Percentiles rank a stretch among this genome's conserved stretches.
Evolutionary conservation across 23 tunicate genomes (phyloP).

Genomic region (Halocynthia roretzi): DNA sequence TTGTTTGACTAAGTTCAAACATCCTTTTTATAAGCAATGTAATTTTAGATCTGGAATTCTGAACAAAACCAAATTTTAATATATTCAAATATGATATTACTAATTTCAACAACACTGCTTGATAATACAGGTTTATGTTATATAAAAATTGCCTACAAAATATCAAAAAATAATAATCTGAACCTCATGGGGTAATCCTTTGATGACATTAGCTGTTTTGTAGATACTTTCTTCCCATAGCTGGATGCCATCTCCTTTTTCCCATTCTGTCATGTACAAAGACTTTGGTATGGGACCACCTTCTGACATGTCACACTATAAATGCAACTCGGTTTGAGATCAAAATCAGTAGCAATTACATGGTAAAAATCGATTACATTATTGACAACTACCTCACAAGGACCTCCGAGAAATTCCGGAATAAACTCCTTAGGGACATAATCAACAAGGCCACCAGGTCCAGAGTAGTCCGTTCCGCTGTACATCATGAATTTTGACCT

Average conservation of each 20-base stretch:
- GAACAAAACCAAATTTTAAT: too few species aligned
- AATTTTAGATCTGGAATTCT: too few species aligned
- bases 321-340: not conserved
- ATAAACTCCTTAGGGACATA: conserved; percentile 63
- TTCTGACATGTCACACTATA: conserved; percentile 55
- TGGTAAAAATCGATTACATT: not conserved
- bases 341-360: not conserved
- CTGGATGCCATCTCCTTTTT: conserved; percentile 48
- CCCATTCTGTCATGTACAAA: conserved; percentile 75
- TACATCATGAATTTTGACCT: conserved; percentile 93
- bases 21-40: too few species aligned
- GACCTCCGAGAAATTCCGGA: conserved; percentile 89
- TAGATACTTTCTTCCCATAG: conserved; percentile 69
- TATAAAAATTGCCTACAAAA: too few species aligned
- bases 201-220: conserved; percentile 58
- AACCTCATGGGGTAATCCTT: conserved; percentile 86
- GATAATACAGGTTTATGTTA: too few species aligned
- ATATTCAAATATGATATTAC: too few species aligned
- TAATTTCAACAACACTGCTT: too few species aligned
- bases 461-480: conserved; percentile 84
- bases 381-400: conserved; percentile 30
- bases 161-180: not conserved
- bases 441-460: conserved; percentile 78
- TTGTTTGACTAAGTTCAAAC: too few species aligned
- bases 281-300: conserved; percentile 86